Evolutionary conservation across 2,113 vertebrate species (phyloP), one percentile per base, ranked within the genome.

Genomic region (Zootoca vivipara): DNA sequence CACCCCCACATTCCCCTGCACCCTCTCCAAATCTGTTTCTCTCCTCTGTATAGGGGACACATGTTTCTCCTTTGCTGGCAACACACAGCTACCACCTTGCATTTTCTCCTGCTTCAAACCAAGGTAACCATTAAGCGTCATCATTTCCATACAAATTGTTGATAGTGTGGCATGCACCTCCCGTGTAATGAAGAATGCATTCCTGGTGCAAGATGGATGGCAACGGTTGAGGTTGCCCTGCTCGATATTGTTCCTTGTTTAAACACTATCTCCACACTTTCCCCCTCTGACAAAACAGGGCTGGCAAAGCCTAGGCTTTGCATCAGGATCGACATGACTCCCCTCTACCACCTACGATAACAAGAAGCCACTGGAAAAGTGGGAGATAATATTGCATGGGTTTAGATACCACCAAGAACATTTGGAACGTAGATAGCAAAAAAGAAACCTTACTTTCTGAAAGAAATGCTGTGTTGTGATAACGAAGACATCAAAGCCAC

Each of bases 401-500:
- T 38, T 58, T 56, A 42, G 26, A 16, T 18, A 26, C 62, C 58
- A n/a, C 7, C 2, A 2, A 0, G 1, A 62, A 73, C 65, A 20
- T 89, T 75, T 16, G n/a, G 18, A 4, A 8, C 0, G 0, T 0
- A 16, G 62, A 33, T 7, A 69, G 35, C 16, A 40, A 78, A 40
- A 77, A 65, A 64, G 58, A 42, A 62, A 30, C 46, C 95, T 94
- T 96, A 99, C 99, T 98, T 98, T 98, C 56, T 91, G 90, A 90
- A 96, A 98, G 95, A 99, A 99, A 94, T 99, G 96, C 95, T 98
- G 98, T 0, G 98, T 98, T 78, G 98, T 97, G 91, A 99, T 94
- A 18, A 97, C 97, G 75, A 99, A 97, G 0, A 97, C 98, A 7
- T 98, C 97, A 92, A 99, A 97, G 86, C 98, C 98, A 13, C 96